phyloP scores from a whole-genome alignment of 2,797 vertebrate genomes.

The Coregonus suidteri region DNA sequence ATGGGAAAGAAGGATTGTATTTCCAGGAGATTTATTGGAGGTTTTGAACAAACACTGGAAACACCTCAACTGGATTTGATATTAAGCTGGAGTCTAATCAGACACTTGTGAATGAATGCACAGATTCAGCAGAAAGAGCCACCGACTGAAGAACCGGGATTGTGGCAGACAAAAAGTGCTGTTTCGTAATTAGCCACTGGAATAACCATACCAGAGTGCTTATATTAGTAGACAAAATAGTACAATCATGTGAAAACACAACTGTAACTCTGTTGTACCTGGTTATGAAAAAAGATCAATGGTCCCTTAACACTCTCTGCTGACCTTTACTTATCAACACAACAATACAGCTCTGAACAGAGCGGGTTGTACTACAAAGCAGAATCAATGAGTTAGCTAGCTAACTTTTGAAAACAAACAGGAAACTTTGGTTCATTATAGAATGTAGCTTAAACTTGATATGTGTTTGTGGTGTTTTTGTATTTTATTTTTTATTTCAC shows the following conservation, averaged over 20 bases:
- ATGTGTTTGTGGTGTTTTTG: no score
- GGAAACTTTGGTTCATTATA: no score
- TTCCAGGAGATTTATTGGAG: slow-evolving; percentile 69
- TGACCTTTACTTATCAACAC: background rate
- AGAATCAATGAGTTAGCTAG: no score
- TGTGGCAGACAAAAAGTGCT: slow-evolving; percentile 36
- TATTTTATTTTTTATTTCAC: no score
- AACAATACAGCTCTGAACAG: background rate
- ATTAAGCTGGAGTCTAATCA: slow-evolving; percentile 46
- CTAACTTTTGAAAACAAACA: no score
- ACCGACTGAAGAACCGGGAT: slow-evolving; percentile 39
- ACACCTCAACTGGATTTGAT: slow-evolving; percentile 68
- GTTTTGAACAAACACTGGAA: slow-evolving; percentile 60
- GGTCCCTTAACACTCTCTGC: no score
- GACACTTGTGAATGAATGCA: slow-evolving; percentile 40
- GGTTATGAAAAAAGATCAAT: background rate
- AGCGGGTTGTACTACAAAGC: no score
- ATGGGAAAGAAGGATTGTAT: slow-evolving; percentile 47
- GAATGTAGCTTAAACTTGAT: no score
- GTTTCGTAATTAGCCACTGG: slow-evolving; percentile 1
- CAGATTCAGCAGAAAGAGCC: slow-evolving; percentile 62
- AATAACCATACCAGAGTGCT: no score
- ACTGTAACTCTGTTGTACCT: background rate
- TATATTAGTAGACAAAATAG: background rate
- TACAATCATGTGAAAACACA: background rate